A percentile compares a stretch with the other conserved stretches of the same genome.
Conservation (phyloP, 2,113 vertebrate species). For the Sclerurus mexicanus region DNA sequence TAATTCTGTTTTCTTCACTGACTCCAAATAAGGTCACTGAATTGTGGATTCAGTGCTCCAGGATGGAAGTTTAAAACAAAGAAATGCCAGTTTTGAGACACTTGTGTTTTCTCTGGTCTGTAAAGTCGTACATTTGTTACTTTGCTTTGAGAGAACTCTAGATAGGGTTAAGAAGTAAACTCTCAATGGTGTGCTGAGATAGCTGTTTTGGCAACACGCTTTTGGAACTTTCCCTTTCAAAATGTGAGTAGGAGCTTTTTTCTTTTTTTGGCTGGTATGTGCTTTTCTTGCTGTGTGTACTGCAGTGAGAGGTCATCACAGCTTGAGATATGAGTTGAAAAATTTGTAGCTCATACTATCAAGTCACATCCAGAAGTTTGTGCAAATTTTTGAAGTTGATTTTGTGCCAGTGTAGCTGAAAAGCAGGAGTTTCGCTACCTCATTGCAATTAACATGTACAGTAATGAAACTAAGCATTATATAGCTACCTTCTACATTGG, state of each 20-base stretch:
- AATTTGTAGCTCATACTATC: not conserved
- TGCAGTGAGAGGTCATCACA: not conserved
- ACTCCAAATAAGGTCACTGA: not conserved
- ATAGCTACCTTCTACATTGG: not conserved
- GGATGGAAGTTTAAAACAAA: not conserved
- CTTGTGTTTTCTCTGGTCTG: not conserved
- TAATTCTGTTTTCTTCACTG: not conserved
- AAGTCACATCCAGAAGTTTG: not conserved
- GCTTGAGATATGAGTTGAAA: not conserved
- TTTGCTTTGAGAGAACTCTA: not conserved
- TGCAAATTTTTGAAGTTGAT: not conserved
- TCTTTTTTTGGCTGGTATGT: not conserved
- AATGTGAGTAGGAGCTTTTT: not conserved
- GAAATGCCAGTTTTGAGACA: not conserved
- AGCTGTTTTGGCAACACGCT: not conserved
- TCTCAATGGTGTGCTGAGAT: not conserved
- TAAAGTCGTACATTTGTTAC: not conserved
- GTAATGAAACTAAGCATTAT: not conserved
- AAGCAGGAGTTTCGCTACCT: not conserved
- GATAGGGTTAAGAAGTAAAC: not conserved
- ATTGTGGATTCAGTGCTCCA: not conserved
- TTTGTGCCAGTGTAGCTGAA: not conserved
- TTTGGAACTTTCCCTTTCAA: not conserved
- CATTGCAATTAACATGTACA: not conserved
- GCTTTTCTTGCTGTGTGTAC: not conserved